phyloP scores from a whole-genome alignment of 2,888 invertebrate species.

The Drosophila recens region DNA sequence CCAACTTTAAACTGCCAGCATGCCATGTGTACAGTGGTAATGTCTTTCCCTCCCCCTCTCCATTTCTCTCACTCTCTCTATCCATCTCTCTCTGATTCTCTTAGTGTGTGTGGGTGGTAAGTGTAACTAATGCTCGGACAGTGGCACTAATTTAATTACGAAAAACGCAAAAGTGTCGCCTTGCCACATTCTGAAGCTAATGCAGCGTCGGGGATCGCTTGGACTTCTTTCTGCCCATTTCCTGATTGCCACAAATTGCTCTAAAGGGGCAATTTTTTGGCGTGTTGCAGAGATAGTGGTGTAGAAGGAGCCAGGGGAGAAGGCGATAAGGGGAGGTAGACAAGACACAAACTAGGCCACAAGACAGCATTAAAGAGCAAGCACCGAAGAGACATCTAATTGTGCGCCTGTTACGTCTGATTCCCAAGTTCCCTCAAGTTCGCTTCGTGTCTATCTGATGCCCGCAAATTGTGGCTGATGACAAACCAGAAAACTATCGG shows the following conservation, averaged over 20 bases:
- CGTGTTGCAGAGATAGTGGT: conserved; percentile 2
- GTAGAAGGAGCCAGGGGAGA: neutral
- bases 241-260: conserved; percentile 78
- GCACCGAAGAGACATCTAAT: conserved; percentile 33
- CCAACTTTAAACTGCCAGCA: conserved; percentile 73
- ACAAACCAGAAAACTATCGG: neutral
- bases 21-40: conserved; percentile 35
- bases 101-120: conserved; percentile 44
- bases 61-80: neutral
- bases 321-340: neutral
- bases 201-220: conserved; percentile 47
- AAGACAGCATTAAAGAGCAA: conserved; percentile 48
- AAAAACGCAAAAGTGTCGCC: conserved; percentile 81
- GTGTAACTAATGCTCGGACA: conserved; percentile 80
- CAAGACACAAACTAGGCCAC: conserved; percentile 38
- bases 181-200: conserved; percentile 73
- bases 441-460: conserved; percentile 32
- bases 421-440: conserved; percentile 13
- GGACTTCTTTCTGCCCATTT: conserved; percentile 27
- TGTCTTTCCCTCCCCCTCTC: neutral
- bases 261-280: conserved; percentile 58
- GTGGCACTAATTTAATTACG: conserved; percentile 83
- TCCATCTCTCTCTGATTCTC: conserved; percentile 3
- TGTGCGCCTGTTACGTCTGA: conserved; percentile 17
- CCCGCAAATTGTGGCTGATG: neutral